A percentile compares a stretch with the other conserved stretches of the same genome.
These are phyloP conservation scores for Macrochelys suwanniensis DNA, from an alignment of 2,797 vertebrate genomes.

Conservation along the genomic window DNA sequence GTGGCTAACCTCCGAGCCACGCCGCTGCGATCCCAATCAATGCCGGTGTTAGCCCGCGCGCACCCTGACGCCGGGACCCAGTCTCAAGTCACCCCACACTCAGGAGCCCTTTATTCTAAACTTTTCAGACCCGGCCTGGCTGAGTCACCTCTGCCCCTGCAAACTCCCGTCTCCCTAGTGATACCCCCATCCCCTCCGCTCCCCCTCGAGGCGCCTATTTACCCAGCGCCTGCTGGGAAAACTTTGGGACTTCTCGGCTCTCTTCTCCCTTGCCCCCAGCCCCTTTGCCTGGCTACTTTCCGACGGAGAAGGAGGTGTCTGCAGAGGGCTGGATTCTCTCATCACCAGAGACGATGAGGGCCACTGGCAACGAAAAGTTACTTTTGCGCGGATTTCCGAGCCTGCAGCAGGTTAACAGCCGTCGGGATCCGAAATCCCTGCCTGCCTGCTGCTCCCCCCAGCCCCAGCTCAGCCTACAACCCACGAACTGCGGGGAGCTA, in stretches of 20 bases:
- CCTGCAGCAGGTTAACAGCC: constrained; percentile 24
- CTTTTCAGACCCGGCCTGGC: background rate
- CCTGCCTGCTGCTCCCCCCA: constrained; percentile 37
- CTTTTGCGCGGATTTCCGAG: background rate
- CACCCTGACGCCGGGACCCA: background rate
- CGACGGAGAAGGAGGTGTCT: too few species aligned
- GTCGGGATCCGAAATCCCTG: background rate
- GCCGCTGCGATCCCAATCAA: background rate
- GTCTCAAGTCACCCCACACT: background rate
- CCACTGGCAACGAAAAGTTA: background rate
- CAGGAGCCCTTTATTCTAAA: background rate
- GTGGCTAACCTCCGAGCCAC: too few species aligned
- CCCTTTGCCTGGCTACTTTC: background rate
- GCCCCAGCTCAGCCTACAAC: background rate
- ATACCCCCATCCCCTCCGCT: background rate
- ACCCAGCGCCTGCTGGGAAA: too few species aligned
- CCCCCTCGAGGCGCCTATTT: too few species aligned
- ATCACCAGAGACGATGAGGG: background rate
- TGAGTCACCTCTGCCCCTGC: background rate
- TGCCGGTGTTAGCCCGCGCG: background rate
- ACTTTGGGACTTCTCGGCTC: background rate
- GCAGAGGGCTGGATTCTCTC: background rate
- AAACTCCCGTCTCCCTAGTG: background rate
- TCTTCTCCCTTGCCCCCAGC: rapidly evolving
- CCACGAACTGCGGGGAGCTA: background rate